Evolutionary conservation across 2,113 vertebrate genomes (phyloP).

Genomic region (Candoia aspera): DNA sequence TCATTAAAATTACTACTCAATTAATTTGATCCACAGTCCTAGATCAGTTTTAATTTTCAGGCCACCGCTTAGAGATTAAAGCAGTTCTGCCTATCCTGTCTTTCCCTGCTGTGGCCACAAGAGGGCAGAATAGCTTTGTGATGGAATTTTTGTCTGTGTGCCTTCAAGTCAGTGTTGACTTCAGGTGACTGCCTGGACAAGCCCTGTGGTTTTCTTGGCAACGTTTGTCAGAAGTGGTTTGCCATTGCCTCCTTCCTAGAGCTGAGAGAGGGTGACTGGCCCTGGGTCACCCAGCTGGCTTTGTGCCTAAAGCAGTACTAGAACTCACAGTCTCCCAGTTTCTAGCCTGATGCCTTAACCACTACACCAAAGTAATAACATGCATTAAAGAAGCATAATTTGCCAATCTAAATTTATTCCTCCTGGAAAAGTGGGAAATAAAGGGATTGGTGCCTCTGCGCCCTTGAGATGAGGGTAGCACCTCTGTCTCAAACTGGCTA

Average conservation of each 20-base stretch:
- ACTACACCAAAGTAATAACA: too few relatives aligned
- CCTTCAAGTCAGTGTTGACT: neutral
- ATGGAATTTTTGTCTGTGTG: neutral
- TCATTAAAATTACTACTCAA: neutral
- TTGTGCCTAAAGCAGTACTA: too few relatives aligned
- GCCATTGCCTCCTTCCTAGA: neutral
- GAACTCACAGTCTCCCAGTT: too few relatives aligned
- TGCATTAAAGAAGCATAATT: too few relatives aligned
- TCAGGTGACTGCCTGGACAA: neutral
- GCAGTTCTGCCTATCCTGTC: too few relatives aligned
- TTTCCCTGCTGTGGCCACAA: neutral
- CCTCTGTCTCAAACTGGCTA: neutral
- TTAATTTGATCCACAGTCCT: neutral
- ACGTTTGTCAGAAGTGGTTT: neutral
- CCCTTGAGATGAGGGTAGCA: neutral
- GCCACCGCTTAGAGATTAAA: neutral
- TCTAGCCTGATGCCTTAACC: too few relatives aligned
- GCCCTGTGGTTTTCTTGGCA: neutral
- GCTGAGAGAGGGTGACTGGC: neutral
- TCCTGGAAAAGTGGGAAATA: neutral
- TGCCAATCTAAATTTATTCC: neutral
- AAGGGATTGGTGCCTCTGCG: neutral
- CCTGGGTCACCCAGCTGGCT: too few relatives aligned
- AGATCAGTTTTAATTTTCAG: neutral
- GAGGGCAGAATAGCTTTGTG: neutral